Evolutionary conservation across 2,113 vertebrate genomes (phyloP), one percentile per base, ranked within the genome.

Genomic region (Erythrocercus mccallii): DNA sequence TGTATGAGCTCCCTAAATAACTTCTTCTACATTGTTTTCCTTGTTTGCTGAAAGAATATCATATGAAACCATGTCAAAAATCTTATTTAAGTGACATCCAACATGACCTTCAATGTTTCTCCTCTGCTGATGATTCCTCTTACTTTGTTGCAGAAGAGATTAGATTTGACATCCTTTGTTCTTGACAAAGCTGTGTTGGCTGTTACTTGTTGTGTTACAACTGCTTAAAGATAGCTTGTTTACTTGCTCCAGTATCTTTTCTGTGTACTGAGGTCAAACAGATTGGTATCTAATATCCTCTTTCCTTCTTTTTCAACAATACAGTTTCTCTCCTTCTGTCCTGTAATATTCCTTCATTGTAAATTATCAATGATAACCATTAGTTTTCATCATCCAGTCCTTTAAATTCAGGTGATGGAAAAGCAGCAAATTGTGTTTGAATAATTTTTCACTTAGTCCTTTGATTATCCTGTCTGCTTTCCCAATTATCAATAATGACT

Each of bases 91-190:
- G 71, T 48, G 78, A 85, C 60, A 90, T 74, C 47, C 54, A 68
- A 60, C 79, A 68, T 76, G 71, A 50, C 58, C 80, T 30, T 58
- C 62, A 45, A 6, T 57, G 38, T 66, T 94, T 91, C 56, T 70
- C 50, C 44, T 81, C 56, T 6, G 11, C 58, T 83, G 54, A 82
- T 4, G 9, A 80, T 35, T 47, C 66, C 40, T 69, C 76, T 50
- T 79, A 53, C 47, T 91, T 77, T 73, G 64, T 70, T 61, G 64
- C 51, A 62, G 48, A 19, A 73, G 28, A 70, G 48, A 89, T 78
- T 61, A 89, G 42, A 81, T 81, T 82, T 86, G 72, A 74, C 72
- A 54, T 74, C 54, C 86, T 95, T 83, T 92, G 64, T 71, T 95
- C 60, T 86, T 69, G 44, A 79, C 57, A 88, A 88, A 90, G 61